Conservation (phyloP, 2,797 vertebrate species). For the Myotis planiceps region DNA sequence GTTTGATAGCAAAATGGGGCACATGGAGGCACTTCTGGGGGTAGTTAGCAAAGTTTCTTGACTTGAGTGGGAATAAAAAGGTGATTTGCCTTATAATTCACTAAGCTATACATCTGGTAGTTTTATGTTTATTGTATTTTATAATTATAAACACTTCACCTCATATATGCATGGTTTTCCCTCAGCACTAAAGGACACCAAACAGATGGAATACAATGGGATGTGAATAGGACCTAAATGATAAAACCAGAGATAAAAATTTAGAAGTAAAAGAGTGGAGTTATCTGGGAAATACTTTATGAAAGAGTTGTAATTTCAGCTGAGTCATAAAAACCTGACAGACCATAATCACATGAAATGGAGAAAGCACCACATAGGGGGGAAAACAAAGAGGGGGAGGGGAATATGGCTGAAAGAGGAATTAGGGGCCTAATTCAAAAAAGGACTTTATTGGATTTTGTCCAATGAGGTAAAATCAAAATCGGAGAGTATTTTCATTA, state of each 20-base stretch:
- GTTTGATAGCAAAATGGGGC: neutral
- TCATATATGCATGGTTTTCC: neutral
- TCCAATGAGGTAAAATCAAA: neutral
- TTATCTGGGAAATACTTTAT: neutral
- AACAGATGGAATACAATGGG: neutral
- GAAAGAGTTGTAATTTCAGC: neutral
- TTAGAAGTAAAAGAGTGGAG: neutral
- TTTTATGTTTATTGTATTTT: neutral
- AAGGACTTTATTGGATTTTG: neutral
- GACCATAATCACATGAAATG: neutral
- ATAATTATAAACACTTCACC: neutral
- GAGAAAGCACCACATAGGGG: neutral
- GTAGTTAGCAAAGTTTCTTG: neutral
- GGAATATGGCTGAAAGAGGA: neutral
- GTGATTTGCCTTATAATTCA: neutral
- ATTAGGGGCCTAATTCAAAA: neutral
- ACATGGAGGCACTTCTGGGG: neutral
- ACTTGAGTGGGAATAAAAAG: neutral
- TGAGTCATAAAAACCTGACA: neutral
- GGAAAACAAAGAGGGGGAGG: too few relatives aligned
- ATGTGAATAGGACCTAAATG: neutral
- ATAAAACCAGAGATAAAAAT: neutral
- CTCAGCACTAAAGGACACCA: neutral
- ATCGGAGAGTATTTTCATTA: neutral
- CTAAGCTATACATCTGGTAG: neutral